Evolutionary conservation across 1,140 invertebrate species (phyloP).

Genomic region (Philotrypesis tridentata): DNA sequence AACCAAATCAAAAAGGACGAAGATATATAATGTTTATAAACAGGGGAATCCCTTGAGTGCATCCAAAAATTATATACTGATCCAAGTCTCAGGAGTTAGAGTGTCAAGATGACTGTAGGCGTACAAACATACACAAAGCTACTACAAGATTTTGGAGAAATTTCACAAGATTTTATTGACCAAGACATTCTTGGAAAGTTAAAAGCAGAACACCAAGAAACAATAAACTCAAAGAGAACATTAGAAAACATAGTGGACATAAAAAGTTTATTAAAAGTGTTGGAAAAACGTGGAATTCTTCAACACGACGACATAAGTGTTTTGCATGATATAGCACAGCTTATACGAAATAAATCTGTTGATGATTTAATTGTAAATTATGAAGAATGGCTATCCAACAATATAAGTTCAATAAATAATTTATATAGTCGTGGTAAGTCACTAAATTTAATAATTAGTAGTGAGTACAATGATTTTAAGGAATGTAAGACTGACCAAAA

Average conservation of each 20-base stretch:
- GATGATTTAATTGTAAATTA: slow-evolving; percentile 54
- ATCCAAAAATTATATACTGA: background rate
- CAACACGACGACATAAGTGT: slow-evolving; percentile 55
- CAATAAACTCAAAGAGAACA: slow-evolving; percentile 59
- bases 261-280: slow-evolving; percentile 56
- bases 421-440: slow-evolving; percentile 36
- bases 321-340: slow-evolving; percentile 57
- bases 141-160: background rate
- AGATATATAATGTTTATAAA: background rate
- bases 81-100: background rate
- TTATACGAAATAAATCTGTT: slow-evolving; percentile 51
- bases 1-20: background rate
- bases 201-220: slow-evolving; percentile 54
- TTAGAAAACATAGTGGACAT: slow-evolving; percentile 58
- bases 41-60: slow-evolving; percentile 8
- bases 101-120: background rate
- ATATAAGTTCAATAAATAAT: slow-evolving; percentile 49
- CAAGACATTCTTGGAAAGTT: slow-evolving; percentile 48
- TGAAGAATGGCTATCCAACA: slow-evolving; percentile 52
- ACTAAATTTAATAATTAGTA: slow-evolving; percentile 17
- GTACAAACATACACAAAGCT: slow-evolving; percentile 9
- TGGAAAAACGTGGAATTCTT: slow-evolving; percentile 63
- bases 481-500: background rate
- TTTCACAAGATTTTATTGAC: slow-evolving; percentile 20
- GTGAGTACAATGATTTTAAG: background rate